phyloP scores from a whole-genome alignment of 2,888 invertebrate species.

The Machimus atricapillus region DNA sequence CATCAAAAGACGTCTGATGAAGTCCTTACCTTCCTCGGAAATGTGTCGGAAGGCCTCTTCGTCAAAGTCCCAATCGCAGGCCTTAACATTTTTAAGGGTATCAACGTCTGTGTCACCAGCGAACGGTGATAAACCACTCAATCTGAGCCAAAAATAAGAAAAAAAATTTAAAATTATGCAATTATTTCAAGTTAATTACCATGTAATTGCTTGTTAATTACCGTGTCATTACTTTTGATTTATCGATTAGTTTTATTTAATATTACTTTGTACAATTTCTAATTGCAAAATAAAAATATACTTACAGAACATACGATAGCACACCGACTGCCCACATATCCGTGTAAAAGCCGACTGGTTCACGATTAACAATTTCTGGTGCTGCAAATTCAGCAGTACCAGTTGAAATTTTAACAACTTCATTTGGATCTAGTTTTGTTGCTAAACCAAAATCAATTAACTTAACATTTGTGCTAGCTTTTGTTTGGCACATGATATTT shows the following conservation, averaged over 20 bases:
- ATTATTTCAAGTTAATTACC: background rate
- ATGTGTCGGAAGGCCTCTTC: slow-evolving; percentile 92
- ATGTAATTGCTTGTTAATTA: background rate
- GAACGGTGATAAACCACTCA: slow-evolving; percentile 98
- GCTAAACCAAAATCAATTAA: slow-evolving; percentile 99
- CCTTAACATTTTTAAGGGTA: slow-evolving; percentile 96
- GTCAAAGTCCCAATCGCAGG: slow-evolving; percentile 99
- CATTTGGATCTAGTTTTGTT: slow-evolving; percentile 96
- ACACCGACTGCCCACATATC: slow-evolving; percentile 99
- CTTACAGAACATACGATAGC: slow-evolving; percentile 96
- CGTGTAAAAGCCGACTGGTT: slow-evolving; percentile 99
- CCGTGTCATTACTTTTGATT: too few relatives aligned
- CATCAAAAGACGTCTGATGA: slow-evolving; percentile 89
- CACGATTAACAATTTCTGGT: slow-evolving; percentile 97
- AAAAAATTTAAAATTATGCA: background rate
- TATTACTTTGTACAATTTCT: too few relatives aligned
- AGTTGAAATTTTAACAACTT: slow-evolving; percentile 98
- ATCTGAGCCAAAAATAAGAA: slow-evolving; percentile 63
- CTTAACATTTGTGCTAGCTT: slow-evolving; percentile 94
- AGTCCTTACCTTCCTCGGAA: slow-evolving; percentile 97
- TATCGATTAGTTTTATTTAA: too few relatives aligned
- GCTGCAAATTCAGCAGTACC: slow-evolving; percentile 99
- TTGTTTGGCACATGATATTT: slow-evolving; percentile 99
- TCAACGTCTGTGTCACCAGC: slow-evolving; percentile 99
- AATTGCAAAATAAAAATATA: slow-evolving; percentile 55